Conservation (phyloP, 2,888 invertebrate genomes). For the Trissonchulus latispiculum region DNA sequence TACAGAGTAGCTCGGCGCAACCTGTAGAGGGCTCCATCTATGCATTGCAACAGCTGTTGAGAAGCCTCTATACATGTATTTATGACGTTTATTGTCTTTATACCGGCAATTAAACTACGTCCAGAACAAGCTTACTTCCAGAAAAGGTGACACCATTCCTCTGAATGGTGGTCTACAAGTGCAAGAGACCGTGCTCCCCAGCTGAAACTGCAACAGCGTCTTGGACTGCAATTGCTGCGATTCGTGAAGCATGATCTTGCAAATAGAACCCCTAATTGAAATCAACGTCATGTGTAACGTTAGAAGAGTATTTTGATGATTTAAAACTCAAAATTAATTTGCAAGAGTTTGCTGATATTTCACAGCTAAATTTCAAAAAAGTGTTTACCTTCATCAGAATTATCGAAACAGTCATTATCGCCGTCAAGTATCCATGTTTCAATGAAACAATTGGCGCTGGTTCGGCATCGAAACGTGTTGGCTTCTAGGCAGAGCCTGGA, state of each 20-base stretch:
- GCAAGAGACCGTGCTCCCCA: neutral
- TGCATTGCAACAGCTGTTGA: too few relatives aligned
- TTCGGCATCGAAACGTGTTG: neutral
- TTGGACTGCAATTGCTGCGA: neutral
- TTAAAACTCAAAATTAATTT: too few relatives aligned
- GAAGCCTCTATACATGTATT: too few relatives aligned
- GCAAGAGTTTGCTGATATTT: neutral
- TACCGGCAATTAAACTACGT: too few relatives aligned
- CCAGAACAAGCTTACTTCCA: neutral
- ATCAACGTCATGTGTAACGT: too few relatives aligned
- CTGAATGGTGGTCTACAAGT: neutral
- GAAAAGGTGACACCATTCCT: neutral
- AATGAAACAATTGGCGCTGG: conserved; percentile 1
- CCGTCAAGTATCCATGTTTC: neutral
- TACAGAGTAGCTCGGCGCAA: too few relatives aligned
- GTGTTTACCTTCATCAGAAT: conserved; percentile 16
- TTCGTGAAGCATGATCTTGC: conserved; percentile 13
- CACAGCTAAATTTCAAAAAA: neutral
- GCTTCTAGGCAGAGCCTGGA: neutral
- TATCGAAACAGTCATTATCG: conserved; percentile 12
- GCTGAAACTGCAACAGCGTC: neutral
- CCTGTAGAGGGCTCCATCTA: too few relatives aligned
- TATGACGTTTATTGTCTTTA: too few relatives aligned
- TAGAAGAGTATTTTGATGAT: too few relatives aligned
- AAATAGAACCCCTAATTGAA: neutral